phyloP scores from a whole-genome alignment of 2,797 vertebrate genomes.

The Ceryle rudis region DNA sequence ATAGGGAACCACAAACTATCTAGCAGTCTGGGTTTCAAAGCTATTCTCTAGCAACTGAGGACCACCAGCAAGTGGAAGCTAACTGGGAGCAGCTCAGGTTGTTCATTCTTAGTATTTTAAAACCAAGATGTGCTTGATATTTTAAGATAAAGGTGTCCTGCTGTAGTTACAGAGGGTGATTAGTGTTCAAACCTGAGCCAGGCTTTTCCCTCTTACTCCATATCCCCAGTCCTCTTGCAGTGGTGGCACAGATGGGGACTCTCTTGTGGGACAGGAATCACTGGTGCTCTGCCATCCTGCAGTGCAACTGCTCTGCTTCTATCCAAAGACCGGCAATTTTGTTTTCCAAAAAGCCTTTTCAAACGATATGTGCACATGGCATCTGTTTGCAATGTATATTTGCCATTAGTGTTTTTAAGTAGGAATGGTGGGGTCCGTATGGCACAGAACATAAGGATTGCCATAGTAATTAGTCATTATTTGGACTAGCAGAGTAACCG shows the following conservation, averaged over 20 bases:
- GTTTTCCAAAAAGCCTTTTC: conserved; percentile 61
- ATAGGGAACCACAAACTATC: accelerated
- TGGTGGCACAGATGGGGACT: conserved; percentile 32
- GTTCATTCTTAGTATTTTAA: neutral
- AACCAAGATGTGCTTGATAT: neutral
- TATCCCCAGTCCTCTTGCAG: neutral
- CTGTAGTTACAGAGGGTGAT: neutral
- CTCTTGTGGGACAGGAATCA: neutral
- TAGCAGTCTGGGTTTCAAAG: neutral
- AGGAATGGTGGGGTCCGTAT: conserved; percentile 55
- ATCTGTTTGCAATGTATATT: conserved; percentile 72
- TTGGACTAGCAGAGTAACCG: conserved; percentile 66
- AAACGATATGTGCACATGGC: conserved; percentile 58
- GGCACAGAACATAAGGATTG: conserved; percentile 68
- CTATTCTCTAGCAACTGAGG: neutral
- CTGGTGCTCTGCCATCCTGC: conserved; percentile 36
- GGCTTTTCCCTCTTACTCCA: neutral
- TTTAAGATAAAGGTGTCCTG: neutral
- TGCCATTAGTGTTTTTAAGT: conserved; percentile 64
- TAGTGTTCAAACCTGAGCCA: neutral
- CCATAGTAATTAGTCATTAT: conserved; percentile 68
- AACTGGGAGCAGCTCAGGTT: neutral
- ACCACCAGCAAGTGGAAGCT: neutral
- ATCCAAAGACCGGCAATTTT: conserved; percentile 33
- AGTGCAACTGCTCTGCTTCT: conserved; percentile 16